phyloP scores from a whole-genome alignment of 2,113 vertebrate genomes.

The Chloropsis cyanopogon region DNA sequence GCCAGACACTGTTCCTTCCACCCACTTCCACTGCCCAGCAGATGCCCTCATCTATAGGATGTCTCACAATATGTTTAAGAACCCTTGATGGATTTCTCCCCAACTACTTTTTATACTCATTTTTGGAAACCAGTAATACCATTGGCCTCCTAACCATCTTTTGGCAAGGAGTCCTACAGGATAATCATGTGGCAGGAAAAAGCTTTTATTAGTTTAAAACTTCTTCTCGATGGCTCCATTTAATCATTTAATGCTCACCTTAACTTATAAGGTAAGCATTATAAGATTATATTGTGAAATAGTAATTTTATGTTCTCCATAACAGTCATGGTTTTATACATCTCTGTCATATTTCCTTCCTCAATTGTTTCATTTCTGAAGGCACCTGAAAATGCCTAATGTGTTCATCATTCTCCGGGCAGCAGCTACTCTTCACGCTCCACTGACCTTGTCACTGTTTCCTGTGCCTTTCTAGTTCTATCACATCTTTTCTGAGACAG shows the following conservation, averaged over 20 bases:
- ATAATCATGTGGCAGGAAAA: neutral
- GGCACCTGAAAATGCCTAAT: constrained; percentile 8
- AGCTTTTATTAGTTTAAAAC: neutral
- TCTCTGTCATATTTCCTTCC: neutral
- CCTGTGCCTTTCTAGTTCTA: neutral
- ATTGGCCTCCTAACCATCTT: neutral
- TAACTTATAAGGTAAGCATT: neutral
- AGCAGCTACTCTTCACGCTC: neutral
- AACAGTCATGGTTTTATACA: neutral
- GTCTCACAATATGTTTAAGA: neutral
- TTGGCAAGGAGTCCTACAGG: neutral
- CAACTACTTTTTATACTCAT: neutral
- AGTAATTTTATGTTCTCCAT: neutral
- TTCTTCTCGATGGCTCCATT: neutral
- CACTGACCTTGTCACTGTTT: neutral
- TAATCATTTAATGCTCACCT: neutral
- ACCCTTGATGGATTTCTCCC: neutral
- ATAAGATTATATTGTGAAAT: neutral
- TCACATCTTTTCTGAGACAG: neutral
- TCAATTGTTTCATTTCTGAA: constrained; percentile 16
- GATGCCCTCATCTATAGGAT: neutral
- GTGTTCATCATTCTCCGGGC: neutral
- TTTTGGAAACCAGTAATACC: neutral
- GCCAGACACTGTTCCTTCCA: neutral
- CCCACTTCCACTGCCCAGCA: neutral